Evolutionary conservation across 2,797 vertebrate species (phyloP), one percentile per base, ranked within the genome.

Genomic region (Sternarchorhynchus goeldii): DNA sequence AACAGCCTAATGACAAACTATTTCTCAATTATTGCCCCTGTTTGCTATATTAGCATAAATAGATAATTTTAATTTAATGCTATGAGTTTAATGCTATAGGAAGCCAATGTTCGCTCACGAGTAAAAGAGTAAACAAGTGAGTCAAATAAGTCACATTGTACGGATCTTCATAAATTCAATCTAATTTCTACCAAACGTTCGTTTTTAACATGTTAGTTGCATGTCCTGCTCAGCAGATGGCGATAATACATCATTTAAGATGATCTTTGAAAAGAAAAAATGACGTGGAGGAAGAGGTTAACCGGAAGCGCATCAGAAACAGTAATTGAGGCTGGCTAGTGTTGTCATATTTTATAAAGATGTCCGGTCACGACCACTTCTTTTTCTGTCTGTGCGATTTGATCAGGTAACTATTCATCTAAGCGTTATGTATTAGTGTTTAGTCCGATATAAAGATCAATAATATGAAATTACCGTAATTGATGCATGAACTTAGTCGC

Each of bases 281-380:
- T 25, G 25, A 25, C 2, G 29, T 2, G 50, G 25, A 57, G 25
- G 65, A 84, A 50, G 34, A 76, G 16, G 12, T 31, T 31, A 45
- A 17, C 18, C 31, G 53, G 70, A 64, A 45, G 56, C 6, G 57
- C 64, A 57, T 64, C 81, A 73, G 74, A 72, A 84, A 71, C 77
- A 59, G 78, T 20, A 74, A 50, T 14, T 10, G 58, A 60, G 80
- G 76, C 67, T 53, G 65, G 80, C 79, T 82, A 17, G 80, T 79
- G 85, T 83, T 84, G 80, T 70, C 67, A 18, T 17, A 55, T 58
- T 36, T 58, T 36, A 7, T 6, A 67, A 90, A 89, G 77, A 93
- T 94, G 93, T 91, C 92, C 66, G 88, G 79, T 2, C 92, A 93
- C 81, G 92, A 93, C 41, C 90, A 92, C 50, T 71, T 92, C 31